Base-by-base conservation (phyloP, 2,888 invertebrate genomes). In the Lochmaea crataegi region DNA sequence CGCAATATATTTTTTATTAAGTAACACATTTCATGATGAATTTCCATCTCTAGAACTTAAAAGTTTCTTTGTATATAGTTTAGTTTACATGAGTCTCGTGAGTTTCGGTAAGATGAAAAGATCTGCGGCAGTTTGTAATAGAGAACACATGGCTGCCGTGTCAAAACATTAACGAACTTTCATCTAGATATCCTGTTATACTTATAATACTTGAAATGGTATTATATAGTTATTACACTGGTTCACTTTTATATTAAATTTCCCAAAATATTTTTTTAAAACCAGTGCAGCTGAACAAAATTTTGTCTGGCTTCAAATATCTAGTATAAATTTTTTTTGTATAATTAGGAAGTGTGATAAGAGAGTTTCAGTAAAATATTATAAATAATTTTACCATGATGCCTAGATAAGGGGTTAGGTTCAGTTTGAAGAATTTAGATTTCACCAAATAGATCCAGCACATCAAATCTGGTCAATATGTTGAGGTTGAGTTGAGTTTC, bases 121-220 rank as follows among this genome's bases (percentile, higher is more conserved):
- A 65, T 61, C 68, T 75, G 77, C 78, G 79, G 77, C 78, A 75
- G 75, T 68, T 74, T 73, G 71, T 81, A 78, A 83, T 82, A 81
- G 76, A 79, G 80, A 83, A 83, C 83, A 83, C 82, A 83, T 83
- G 83, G 83, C 83, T 77, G 78, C 78, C 77, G 78, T 83, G 83
- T 83, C 83, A 83, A 83, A 83, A 83, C 83, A 83, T 81, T 82
- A 79, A 78, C 76, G 73, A 77, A 76, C 76, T 72, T 68, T 77
- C 77, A 72, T 75, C 64, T 70, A 56, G 64, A 70, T 72, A 67
- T 65, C 63, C 53, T 58, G 60, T 60, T 68, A 48, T 64, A 53
- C 53, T 53, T 53, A 68, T 48, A 32, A 65, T 64, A 72, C 64
- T 72, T 42, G 42, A 68, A 18, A 67, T 42, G 68, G 74, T 71